Evolutionary conservation across 2,797 vertebrate species (phyloP).

Genomic region (Gambelia wislizenii): DNA sequence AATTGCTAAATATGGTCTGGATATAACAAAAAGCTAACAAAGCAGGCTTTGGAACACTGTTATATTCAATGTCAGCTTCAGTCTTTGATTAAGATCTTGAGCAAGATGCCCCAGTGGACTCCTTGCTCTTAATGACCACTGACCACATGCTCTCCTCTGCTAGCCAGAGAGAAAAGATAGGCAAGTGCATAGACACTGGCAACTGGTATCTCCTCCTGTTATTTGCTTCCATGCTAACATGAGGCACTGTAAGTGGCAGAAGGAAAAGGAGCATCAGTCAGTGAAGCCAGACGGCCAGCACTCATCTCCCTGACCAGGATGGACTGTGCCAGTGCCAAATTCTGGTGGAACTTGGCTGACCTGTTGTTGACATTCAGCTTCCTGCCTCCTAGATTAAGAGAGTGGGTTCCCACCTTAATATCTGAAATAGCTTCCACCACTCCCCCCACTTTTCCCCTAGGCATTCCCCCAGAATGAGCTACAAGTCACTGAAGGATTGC

Average conservation of each 20-base stretch:
- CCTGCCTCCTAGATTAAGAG: no score
- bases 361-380: no score
- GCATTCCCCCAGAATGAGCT: no score
- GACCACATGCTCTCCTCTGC: not conserved
- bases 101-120: not conserved
- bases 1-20: slow-evolving; percentile 12
- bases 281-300: not conserved
- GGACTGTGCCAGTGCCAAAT: not conserved
- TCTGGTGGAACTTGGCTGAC: not conserved
- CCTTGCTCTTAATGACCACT: no score
- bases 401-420: no score
- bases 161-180: not conserved
- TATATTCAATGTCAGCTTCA: not conserved
- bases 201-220: not conserved
- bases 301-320: not conserved
- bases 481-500: no score
- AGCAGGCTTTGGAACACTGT: not conserved
- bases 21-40: not conserved
- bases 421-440: no score
- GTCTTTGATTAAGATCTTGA: not conserved
- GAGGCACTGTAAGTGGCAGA: not conserved
- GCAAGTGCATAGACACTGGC: not conserved
- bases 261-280: not conserved
- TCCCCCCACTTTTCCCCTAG: no score
- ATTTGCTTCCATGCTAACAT: not conserved